Percentiles rank a stretch among this genome's conserved stretches.
phyloP scores from a whole-genome alignment of 92 coral and sea anemone species.

The Phymanthus crucifer region DNA sequence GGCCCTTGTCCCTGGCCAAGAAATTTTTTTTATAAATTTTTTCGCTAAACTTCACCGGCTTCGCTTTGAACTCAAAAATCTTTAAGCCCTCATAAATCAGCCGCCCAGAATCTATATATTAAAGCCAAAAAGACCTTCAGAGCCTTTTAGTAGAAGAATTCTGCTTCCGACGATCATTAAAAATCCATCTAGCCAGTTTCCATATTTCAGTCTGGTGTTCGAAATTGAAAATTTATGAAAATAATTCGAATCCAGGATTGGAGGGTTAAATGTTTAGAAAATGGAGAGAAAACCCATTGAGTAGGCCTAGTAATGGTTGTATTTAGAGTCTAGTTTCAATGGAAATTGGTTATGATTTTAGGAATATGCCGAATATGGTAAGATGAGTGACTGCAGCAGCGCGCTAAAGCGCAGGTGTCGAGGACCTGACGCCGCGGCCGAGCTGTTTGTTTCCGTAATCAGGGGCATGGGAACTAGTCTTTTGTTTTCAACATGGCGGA shows the following conservation, averaged over 20 bases:
- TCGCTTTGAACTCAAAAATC: background rate
- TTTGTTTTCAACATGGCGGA: slow-evolving; percentile 90
- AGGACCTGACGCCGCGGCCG: background rate
- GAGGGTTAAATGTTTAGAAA: background rate
- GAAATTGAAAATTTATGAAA: background rate
- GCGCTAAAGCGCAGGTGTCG: slow-evolving; percentile 17
- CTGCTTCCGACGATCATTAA: background rate
- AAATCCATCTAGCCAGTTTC: background rate
- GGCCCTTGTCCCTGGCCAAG: background rate
- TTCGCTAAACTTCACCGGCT: too few relatives aligned
- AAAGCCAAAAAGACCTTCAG: background rate
- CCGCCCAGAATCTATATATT: background rate
- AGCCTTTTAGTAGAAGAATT: background rate
- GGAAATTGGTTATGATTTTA: background rate
- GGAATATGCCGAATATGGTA: background rate
- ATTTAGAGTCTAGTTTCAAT: background rate
- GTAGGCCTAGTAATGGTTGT: background rate
- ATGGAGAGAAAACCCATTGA: background rate
- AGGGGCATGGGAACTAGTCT: slow-evolving; percentile 43
- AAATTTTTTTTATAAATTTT: background rate
- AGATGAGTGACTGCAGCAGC: background rate
- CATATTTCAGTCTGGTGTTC: background rate
- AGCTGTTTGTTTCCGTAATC: slow-evolving; percentile 33
- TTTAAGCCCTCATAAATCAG: background rate
- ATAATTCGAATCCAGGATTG: background rate